A percentile compares a stretch with the other conserved stretches of the same genome.
Conservation (phyloP, 2,888 invertebrate species). For the Volucella bombylans region DNA sequence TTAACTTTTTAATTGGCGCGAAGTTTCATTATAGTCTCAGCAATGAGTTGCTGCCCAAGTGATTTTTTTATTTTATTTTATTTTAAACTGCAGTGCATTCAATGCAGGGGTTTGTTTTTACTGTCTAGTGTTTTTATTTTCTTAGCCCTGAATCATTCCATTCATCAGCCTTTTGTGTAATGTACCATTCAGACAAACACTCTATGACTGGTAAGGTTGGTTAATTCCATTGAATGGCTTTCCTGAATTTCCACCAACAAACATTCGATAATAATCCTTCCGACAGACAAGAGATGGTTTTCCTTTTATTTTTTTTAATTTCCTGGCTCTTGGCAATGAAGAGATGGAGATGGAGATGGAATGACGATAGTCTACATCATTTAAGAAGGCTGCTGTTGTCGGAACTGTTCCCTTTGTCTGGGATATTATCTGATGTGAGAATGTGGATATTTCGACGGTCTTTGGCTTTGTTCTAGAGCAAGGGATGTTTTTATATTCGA, state of each 20-base stretch:
- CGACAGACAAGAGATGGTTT: slow-evolving; percentile 29
- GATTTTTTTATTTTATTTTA: no score
- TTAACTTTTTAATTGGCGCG: no score
- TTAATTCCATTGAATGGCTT: slow-evolving; percentile 54
- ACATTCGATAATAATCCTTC: slow-evolving; percentile 50
- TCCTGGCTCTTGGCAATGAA: slow-evolving; percentile 33
- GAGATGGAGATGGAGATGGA: no score
- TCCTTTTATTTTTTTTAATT: slow-evolving; percentile 2
- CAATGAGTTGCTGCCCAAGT: no score
- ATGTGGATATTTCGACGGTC: not conserved
- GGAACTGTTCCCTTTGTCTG: slow-evolving; percentile 41
- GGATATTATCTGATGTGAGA: slow-evolving; percentile 4
- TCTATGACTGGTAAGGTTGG: slow-evolving; percentile 39
- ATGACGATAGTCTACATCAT: slow-evolving; percentile 28
- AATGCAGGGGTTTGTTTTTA: slow-evolving; percentile 9
- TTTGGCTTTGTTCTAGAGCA: not conserved
- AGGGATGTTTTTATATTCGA: slow-evolving; percentile 3
- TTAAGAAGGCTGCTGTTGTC: slow-evolving; percentile 24
- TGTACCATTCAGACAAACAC: slow-evolving; percentile 37
- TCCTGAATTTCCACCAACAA: slow-evolving; percentile 23
- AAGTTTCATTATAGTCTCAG: no score
- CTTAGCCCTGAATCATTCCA: slow-evolving; percentile 23
- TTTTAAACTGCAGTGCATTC: not conserved
- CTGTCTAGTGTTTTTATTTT: not conserved
- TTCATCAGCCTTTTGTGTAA: slow-evolving; percentile 32